These are phyloP conservation scores for Pentalonia nigronervosa DNA, from an alignment of 1,140 invertebrate species.

Conservation along the genomic window DNA sequence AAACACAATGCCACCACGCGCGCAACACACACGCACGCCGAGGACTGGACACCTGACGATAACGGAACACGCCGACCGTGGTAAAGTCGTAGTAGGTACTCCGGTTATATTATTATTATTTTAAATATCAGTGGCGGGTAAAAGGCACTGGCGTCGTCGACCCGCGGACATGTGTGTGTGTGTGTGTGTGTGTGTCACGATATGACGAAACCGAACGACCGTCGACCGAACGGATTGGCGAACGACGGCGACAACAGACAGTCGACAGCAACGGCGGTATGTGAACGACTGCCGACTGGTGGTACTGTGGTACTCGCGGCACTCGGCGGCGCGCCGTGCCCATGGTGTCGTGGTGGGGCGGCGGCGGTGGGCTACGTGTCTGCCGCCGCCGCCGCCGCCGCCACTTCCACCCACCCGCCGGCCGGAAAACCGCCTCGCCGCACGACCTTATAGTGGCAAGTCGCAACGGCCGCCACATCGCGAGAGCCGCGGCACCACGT, in stretches of 20 bases:
- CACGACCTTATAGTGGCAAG: not conserved
- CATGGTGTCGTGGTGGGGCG: not conserved
- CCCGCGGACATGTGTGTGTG: not conserved
- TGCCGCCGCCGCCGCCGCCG: not conserved
- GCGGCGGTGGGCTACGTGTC: slow-evolving; percentile 24
- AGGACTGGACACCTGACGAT: not conserved
- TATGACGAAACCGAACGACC: not conserved
- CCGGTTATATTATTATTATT: not conserved
- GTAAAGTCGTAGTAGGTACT: not conserved
- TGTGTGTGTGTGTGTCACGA: not conserved
- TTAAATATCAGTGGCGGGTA: not conserved
- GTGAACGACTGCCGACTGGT: not conserved
- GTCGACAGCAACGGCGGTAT: not conserved
- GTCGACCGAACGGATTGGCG: not conserved
- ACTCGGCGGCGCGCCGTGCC: not conserved
- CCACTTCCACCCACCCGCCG: not conserved
- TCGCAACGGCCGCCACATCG: not conserved
- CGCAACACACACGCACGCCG: not conserved
- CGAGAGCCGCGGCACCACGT: not conserved
- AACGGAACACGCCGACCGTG: not conserved
- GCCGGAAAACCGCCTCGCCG: not conserved
- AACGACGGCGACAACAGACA: not conserved
- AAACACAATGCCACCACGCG: not conserved
- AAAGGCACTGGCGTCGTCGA: not conserved
- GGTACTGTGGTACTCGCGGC: not conserved